Evolutionary conservation across 2,888 invertebrate genomes (phyloP), one percentile per base, ranked within the genome.

Genomic region (Drosophila nr. perissopoda): DNA sequence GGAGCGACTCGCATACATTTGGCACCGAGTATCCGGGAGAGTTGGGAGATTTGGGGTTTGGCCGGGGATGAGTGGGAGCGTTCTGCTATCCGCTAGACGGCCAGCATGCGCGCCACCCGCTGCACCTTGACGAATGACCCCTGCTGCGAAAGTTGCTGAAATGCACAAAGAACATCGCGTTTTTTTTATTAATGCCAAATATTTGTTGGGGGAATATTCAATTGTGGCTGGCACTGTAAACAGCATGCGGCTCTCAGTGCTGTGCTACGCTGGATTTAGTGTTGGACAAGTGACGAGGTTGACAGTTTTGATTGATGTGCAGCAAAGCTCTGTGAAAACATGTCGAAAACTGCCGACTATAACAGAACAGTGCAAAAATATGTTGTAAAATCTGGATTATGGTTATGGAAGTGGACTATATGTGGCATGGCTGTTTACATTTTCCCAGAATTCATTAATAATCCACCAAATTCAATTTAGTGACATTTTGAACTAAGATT

Each of bases 1-100:
- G 51, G 89, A 89, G 56, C 90, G 88, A 48, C 86, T 83, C 46
- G 86, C 88, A 82, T 87, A 76, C 86, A 87, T 87, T 83, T 77
- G 74, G 75, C 51, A 18, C 46, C 46, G 16, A 25, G 25, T 49
- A 4, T 8, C 36, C 38, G 58, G 59, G 46, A 25, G 13, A 46
- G n/a, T 21, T 40, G 61, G 57, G 52, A 52, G 25, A n/a, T 10
- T 21, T n/a, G n/a, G 25, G 63, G 13, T 5, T 38, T 57, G 52
- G 36, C n/a, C 11, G 21, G 46, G 11, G 16, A 21, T 51, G 18
- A 27, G 33, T 33, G 66, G 66, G 59, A 52, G 65, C 76, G 60
- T 60, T 78, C 63, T 59, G 61, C 79, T 72, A 70, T 78, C 71
- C 61, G 61, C 81, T 73, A 71, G 76, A 67, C 56, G 66, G 60